These are phyloP conservation scores for Drosophila parthenogenetica DNA, from an alignment of 2,888 invertebrate species.

Conservation along the genomic window DNA sequence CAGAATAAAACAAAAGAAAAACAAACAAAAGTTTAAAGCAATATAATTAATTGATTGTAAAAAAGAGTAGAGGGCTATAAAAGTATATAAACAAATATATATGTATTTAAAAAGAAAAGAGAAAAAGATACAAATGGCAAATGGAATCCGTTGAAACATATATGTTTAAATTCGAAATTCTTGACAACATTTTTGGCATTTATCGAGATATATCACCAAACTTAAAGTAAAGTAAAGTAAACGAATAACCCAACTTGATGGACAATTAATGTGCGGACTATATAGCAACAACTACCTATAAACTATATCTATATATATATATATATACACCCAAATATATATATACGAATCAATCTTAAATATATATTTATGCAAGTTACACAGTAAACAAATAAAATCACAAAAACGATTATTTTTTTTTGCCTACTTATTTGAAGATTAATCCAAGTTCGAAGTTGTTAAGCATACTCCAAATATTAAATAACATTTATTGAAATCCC, in stretches of 20 bases:
- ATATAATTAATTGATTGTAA: slow-evolving; percentile 32
- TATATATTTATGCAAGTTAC: slow-evolving; percentile 49
- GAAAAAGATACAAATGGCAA: background rate
- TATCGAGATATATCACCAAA: slow-evolving; percentile 56
- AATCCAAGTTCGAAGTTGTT: slow-evolving; percentile 51
- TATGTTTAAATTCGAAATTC: slow-evolving; percentile 28
- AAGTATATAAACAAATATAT: background rate
- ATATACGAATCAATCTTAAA: slow-evolving; percentile 15
- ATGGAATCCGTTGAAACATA: slow-evolving; percentile 16
- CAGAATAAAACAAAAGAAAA: slow-evolving; percentile 7
- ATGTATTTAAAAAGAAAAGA: background rate
- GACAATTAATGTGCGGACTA: slow-evolving; percentile 68
- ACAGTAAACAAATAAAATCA: slow-evolving; percentile 56
- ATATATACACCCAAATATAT: slow-evolving; percentile 31
- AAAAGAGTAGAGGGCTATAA: slow-evolving; percentile 23
- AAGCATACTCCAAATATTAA: slow-evolving; percentile 42
- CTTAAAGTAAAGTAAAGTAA: slow-evolving; percentile 39
- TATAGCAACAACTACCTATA: slow-evolving; percentile 61
- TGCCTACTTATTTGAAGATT: slow-evolving; percentile 63
- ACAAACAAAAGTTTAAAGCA: slow-evolving; percentile 43
- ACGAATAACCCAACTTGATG: slow-evolving; percentile 77
- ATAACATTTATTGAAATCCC: slow-evolving; percentile 31
- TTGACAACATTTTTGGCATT: slow-evolving; percentile 57
- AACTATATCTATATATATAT: slow-evolving; percentile 52
- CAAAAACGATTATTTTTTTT: slow-evolving; percentile 48